These are phyloP conservation scores for Onychomys leucogaster DNA, from an alignment of 2,797 vertebrate species.

Conservation along the genomic window DNA sequence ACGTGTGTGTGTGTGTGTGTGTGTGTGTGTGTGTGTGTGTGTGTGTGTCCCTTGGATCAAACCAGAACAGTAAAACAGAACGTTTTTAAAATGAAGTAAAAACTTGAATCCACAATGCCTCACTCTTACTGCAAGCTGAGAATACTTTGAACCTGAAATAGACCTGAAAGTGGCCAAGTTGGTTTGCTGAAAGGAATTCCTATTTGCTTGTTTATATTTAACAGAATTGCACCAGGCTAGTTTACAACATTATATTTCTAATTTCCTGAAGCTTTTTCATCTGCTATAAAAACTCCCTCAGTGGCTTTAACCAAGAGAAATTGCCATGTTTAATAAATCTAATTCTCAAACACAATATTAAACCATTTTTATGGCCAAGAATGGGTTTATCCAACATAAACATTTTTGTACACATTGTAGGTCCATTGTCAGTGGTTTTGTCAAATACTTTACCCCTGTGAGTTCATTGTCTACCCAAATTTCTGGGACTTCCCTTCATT, in stretches of 20 bases:
- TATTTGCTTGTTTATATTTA: not conserved
- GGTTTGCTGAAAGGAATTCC: not conserved
- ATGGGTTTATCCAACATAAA: conserved; percentile 54
- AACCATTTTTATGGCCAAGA: conserved; percentile 12
- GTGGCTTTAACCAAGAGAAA: conserved; percentile 27
- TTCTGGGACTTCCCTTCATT: not conserved
- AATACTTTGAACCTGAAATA: not conserved
- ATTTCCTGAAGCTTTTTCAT: conserved; percentile 31
- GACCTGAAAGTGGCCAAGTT: not conserved
- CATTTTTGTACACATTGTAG: not conserved
- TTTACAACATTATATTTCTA: conserved; percentile 20
- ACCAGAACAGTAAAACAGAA: not conserved
- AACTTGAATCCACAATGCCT: not conserved
- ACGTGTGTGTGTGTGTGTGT: not conserved
- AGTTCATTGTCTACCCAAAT: not conserved
- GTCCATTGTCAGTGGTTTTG: not conserved
- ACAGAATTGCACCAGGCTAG: not conserved
- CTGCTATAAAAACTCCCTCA: conserved; percentile 42
- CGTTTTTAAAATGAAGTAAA: not conserved
- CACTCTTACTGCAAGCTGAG: not conserved
- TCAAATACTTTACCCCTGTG: not conserved
- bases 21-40: not conserved
- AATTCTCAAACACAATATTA: conserved; percentile 43
- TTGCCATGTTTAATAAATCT: not conserved
- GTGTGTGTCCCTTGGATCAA: not conserved